These are phyloP conservation scores for Petroica traversi DNA, from an alignment of 2,113 vertebrate genomes.

Conservation along the genomic window DNA sequence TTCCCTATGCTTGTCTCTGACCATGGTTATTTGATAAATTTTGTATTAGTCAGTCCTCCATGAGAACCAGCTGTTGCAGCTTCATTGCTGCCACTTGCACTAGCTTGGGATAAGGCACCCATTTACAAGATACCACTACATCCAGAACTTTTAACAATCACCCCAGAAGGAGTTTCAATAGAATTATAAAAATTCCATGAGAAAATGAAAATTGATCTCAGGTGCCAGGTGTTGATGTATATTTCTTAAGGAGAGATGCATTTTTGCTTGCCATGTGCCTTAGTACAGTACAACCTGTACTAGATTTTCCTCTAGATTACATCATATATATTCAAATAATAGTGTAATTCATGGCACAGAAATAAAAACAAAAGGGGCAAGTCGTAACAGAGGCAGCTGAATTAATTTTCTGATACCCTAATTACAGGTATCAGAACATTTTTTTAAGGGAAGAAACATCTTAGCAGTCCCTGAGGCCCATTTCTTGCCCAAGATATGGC, in stretches of 20 bases:
- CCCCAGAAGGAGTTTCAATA: neutral
- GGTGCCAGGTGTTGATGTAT: neutral
- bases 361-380: neutral
- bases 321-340: neutral
- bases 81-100: neutral
- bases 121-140: neutral
- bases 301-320: neutral
- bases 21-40: neutral
- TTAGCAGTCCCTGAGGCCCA: neutral
- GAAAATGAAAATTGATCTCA: neutral
- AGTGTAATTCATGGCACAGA: neutral
- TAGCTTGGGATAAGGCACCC: neutral
- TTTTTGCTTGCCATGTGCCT: neutral
- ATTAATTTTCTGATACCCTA: neutral
- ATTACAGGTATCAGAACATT: neutral
- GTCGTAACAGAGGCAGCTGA: neutral
- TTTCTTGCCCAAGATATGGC: neutral
- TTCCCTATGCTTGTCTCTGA: neutral
- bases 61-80: neutral
- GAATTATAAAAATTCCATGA: neutral
- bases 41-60: neutral
- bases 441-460: neutral
- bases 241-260: neutral
- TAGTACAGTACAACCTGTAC: neutral
- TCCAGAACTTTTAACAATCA: neutral